Evolutionary conservation across 2,797 vertebrate species (phyloP).

Genomic region (Scolopax rusticola): DNA sequence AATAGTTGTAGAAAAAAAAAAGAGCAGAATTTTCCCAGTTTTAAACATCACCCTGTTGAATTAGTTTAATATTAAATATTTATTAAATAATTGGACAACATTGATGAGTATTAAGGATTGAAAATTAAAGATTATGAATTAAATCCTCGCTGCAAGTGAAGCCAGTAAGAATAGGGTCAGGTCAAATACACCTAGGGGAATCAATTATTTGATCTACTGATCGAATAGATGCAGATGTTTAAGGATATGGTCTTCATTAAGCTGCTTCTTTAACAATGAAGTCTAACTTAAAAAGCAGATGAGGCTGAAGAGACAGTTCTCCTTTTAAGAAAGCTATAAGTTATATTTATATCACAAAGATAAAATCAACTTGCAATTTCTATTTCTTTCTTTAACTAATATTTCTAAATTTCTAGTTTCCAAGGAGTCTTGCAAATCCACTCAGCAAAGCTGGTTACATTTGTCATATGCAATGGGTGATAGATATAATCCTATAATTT

Average conservation of each 20-base stretch:
- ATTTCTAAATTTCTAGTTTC: conserved; percentile 27
- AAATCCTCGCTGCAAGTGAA: conserved; percentile 9
- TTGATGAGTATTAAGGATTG: background rate
- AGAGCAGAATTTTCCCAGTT: background rate
- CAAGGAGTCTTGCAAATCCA: conserved; percentile 29
- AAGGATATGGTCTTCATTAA: conserved; percentile 51
- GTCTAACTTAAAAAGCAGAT: conserved; percentile 1
- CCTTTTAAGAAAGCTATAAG: background rate
- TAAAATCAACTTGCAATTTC: conserved; percentile 25
- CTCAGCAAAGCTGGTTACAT: conserved; percentile 28
- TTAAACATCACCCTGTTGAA: background rate
- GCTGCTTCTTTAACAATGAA: background rate
- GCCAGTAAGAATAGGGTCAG: background rate
- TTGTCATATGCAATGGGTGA: conserved; percentile 43
- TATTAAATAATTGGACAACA: conserved; percentile 2
- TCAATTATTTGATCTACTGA: conserved; percentile 7
- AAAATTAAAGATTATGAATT: background rate
- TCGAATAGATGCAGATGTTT: conserved; percentile 30
- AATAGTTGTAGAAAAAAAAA: background rate
- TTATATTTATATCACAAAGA: background rate
- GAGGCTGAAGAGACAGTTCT: background rate
- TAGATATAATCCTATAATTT: conserved; percentile 75
- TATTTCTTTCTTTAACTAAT: conserved; percentile 18
- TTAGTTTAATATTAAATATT: conserved; percentile 15
- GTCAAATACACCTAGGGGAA: conserved; percentile 35